Base-by-base conservation (phyloP, 2,888 invertebrate species). In the Drosophila aldrichi region DNA sequence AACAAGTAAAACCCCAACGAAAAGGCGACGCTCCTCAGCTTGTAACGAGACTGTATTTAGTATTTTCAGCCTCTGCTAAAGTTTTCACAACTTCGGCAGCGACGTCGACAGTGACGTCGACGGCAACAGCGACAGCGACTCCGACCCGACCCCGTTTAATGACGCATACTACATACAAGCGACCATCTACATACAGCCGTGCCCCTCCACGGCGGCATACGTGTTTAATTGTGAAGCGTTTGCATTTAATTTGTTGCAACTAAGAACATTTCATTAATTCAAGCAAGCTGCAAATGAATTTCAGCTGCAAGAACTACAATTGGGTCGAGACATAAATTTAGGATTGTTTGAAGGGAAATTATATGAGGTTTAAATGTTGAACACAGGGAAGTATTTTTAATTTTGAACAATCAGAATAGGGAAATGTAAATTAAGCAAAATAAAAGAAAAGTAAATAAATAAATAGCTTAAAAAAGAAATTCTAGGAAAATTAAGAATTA, bases 31-130 rank as follows among this genome's bases (percentile, higher is more conserved):
- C 86, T 88, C 74, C 85, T 89, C 90, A 84, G 89, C 59, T 80
- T 88, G 81, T 91, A 91, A 92, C 91, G 75, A 92, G 92, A 83
- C 89, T 91, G 91, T 92, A 91, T 91, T 92, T 91, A 92, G 91
- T 86, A 82, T 84, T 81, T 83, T 83, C 80, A 83, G 78, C 66
- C 86, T 79, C 89, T 75, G 89, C 83, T 79, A 82, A 82, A 80
- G 79, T 90, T 82, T 88, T 79, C 81, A 80, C 79, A 88, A 77
- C 79, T 79, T 78, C 77, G 62, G 64, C 83, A 70, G 69, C 70
- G 78, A 65, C 70, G 73, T 55, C 57, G 63, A 55, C 83, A 68
- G 63, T 63, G 70, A 65, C 70, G 72, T 55, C 60, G 58, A 40
- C 67, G 57, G 52, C 62, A 54, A 14, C 57, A 46, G 32, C 60